Conservation (phyloP, 2,888 invertebrate genomes). For the Eristalis arbustorum region DNA sequence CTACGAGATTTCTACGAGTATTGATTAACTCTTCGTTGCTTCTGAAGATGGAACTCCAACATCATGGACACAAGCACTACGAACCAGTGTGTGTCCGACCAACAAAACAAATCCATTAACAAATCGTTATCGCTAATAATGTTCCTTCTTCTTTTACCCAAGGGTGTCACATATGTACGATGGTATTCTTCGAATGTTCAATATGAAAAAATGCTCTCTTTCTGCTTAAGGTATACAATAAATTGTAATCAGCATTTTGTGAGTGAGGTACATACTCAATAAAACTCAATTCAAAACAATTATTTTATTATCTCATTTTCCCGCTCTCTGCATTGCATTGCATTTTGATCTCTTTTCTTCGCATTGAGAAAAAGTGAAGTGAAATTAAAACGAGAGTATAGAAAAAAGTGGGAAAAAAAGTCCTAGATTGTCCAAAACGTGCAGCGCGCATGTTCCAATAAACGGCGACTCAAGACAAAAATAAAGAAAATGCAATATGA, state of each 20-base stretch:
- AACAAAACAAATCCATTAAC: conserved; percentile 44
- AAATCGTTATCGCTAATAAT: conserved; percentile 29
- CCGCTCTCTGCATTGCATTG: not conserved
- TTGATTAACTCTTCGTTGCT: too few relatives aligned
- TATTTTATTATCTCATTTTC: conserved; percentile 36
- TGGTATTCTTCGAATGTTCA: too few relatives aligned
- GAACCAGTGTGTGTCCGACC: too few relatives aligned
- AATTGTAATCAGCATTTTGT: conserved; percentile 26
- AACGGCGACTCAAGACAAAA: conserved; percentile 21
- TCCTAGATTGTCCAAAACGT: conserved; percentile 35
- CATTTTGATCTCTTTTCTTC: not conserved
- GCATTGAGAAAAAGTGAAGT: conserved; percentile 5
- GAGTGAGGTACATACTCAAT: conserved; percentile 22
- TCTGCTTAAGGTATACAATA: conserved; percentile 5
- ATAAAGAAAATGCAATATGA: conserved; percentile 31
- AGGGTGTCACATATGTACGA: not conserved
- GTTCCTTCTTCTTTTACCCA: not conserved
- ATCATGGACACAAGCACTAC: not conserved
- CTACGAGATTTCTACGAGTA: too few relatives aligned
- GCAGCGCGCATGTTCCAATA: conserved; percentile 58
- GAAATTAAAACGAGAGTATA: conserved; percentile 3
- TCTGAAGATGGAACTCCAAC: not conserved
- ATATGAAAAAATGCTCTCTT: not conserved
- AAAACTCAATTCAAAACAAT: conserved; percentile 51
- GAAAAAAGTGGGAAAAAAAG: conserved; percentile 62